These are phyloP conservation scores for Calameuta filiformis DNA, from an alignment of 2,888 invertebrate species.

Conservation along the genomic window DNA sequence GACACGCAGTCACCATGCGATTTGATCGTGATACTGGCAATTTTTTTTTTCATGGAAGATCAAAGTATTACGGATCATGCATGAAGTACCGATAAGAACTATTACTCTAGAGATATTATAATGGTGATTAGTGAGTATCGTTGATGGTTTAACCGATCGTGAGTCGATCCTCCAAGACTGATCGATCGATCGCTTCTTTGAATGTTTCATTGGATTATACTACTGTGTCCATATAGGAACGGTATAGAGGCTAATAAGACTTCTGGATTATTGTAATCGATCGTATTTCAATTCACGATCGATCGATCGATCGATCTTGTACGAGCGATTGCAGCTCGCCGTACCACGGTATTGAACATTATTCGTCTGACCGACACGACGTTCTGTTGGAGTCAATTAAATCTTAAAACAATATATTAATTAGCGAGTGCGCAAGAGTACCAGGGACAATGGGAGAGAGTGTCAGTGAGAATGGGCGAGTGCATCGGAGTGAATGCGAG, in stretches of 20 bases:
- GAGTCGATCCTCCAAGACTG: neutral
- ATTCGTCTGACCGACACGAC: slow-evolving; percentile 48
- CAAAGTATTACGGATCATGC: neutral
- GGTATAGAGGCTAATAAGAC: neutral
- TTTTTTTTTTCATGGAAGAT: neutral
- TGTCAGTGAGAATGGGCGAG: neutral
- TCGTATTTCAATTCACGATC: too few species aligned
- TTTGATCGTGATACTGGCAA: neutral
- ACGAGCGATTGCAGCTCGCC: neutral
- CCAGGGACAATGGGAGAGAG: neutral
- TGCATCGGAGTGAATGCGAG: neutral
- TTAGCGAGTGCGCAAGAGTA: slow-evolving; percentile 17
- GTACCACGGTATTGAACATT: slow-evolving; percentile 29
- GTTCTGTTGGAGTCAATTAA: slow-evolving; percentile 64
- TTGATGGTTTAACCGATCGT: neutral
- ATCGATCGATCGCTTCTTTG: neutral
- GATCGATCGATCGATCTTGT: neutral
- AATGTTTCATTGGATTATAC: neutral
- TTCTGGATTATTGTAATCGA: too few species aligned
- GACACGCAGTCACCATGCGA: neutral
- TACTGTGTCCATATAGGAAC: neutral
- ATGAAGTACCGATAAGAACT: neutral
- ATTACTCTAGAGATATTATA: neutral
- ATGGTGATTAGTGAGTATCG: slow-evolving; percentile 1
- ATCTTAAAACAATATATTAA: slow-evolving; percentile 55